Evolutionary conservation across 2,888 invertebrate genomes (phyloP).

Genomic region (Busseola fusca): DNA sequence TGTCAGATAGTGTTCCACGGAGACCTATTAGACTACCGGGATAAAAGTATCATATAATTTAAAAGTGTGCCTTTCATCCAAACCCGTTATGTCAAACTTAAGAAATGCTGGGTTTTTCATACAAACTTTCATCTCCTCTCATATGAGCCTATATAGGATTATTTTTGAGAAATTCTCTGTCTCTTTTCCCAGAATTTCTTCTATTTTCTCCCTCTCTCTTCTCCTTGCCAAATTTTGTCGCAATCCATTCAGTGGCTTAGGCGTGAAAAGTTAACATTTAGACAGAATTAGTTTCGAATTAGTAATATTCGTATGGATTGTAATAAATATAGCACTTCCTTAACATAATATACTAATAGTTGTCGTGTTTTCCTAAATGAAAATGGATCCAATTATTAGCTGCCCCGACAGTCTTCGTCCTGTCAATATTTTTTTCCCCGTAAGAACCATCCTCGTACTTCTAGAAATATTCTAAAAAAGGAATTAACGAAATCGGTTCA

Average conservation of each 20-base stretch:
- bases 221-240: neutral
- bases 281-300: neutral
- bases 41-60: neutral
- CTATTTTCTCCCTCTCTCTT: neutral
- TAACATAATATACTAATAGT: neutral
- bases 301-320: neutral
- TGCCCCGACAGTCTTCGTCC: too few species aligned
- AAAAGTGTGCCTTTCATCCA: neutral
- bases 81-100: neutral
- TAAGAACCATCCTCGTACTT: too few species aligned
- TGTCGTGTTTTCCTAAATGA: neutral
- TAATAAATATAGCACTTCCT: neutral
- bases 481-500: too few species aligned
- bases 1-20: neutral
- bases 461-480: too few species aligned
- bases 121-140: too few species aligned
- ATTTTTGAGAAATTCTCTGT: neutral
- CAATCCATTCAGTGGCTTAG: neutral
- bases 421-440: too few species aligned
- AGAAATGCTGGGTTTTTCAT: neutral
- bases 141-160: neutral
- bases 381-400: neutral
- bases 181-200: neutral
- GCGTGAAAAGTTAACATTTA: neutral
- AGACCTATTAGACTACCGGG: neutral